phyloP scores from a whole-genome alignment of 2,797 vertebrate species.

The Okamejei kenojei region DNA sequence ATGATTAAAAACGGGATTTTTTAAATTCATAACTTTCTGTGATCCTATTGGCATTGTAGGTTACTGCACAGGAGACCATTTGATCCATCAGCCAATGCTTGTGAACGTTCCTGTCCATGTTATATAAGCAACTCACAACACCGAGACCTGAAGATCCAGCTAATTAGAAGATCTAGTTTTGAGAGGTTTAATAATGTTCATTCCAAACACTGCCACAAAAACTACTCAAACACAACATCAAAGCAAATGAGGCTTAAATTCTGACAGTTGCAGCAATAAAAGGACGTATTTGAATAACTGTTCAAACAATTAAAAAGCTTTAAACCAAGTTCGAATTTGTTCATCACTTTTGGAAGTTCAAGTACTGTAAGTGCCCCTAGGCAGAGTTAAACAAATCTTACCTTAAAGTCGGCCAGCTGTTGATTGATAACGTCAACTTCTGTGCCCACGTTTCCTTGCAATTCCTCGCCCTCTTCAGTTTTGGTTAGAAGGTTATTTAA shows the following conservation, averaged over 20 bases:
- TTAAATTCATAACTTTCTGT: too few relatives aligned
- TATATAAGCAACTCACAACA: neutral
- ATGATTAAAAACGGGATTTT: too few relatives aligned
- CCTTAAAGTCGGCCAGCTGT: conserved; percentile 90
- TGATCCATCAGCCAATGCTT: too few relatives aligned
- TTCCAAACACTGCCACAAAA: neutral
- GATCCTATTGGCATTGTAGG: too few relatives aligned
- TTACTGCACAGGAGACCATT: too few relatives aligned
- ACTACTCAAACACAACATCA: neutral
- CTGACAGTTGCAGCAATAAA: neutral
- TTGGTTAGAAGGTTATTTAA: conserved; percentile 69
- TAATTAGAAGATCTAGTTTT: neutral
- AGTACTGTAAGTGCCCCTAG: neutral
- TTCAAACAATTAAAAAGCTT: neutral
- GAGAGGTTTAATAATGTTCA: neutral
- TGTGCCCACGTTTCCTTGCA: conserved; percentile 78
- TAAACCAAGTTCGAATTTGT: neutral
- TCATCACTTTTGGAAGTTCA: neutral
- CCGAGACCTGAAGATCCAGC: neutral
- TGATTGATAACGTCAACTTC: conserved; percentile 91
- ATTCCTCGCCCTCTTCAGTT: conserved; percentile 72
- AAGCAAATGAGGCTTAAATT: neutral
- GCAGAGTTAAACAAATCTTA: conserved; percentile 51
- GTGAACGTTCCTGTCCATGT: neutral
- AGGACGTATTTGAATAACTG: neutral